These are phyloP conservation scores for Neuroscelio doddi DNA, from an alignment of 2,888 invertebrate species.

Conservation along the genomic window DNA sequence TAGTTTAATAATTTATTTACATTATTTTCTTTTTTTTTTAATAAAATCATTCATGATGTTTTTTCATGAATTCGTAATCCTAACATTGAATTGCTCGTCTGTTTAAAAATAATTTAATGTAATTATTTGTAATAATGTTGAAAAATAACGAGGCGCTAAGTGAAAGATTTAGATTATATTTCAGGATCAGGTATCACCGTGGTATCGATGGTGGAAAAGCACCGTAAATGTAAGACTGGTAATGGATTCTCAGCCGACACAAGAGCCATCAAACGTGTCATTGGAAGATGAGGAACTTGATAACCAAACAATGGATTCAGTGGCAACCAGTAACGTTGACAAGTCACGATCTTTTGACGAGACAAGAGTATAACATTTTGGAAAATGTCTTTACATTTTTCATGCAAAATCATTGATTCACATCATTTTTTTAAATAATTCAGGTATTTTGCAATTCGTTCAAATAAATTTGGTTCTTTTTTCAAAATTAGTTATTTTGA, in stretches of 20 bases:
- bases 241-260: constrained; percentile 73
- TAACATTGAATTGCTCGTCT: too few relatives aligned
- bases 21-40: too few relatives aligned
- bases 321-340: constrained; percentile 26
- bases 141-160: constrained; percentile 9
- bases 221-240: constrained; percentile 78
- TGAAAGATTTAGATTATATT: constrained; percentile 35
- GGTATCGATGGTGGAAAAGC: constrained; percentile 81
- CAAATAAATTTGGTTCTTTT: too few relatives aligned
- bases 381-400: neutral
- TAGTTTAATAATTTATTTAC: too few relatives aligned
- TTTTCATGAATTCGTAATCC: too few relatives aligned
- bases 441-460: too few relatives aligned
- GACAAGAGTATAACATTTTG: constrained; percentile 23
- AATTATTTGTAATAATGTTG: constrained; percentile 22
- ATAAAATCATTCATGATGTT: too few relatives aligned
- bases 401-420: too few relatives aligned
- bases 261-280: constrained; percentile 48
- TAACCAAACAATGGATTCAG: constrained; percentile 45
- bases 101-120: constrained; percentile 21
- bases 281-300: constrained; percentile 45
- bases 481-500: too few relatives aligned
- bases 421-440: too few relatives aligned
- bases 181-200: constrained; percentile 78
- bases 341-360: constrained; percentile 32